phyloP scores from a whole-genome alignment of 2,888 invertebrate genomes.

The Tribolium freemani region DNA sequence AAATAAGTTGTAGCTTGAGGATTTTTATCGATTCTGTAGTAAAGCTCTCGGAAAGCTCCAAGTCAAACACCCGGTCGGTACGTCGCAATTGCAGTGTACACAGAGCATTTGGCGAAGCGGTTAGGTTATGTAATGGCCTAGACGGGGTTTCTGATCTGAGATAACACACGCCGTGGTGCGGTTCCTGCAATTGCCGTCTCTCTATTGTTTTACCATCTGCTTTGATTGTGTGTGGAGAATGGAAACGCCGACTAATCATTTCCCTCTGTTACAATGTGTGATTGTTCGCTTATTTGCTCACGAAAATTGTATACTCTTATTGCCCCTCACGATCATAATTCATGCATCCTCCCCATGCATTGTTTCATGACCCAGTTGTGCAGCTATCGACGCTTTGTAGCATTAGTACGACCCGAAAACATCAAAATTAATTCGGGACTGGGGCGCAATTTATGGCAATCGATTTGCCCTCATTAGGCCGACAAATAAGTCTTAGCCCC shows the following conservation, averaged over 20 bases:
- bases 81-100: slow-evolving; percentile 39
- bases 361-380: slow-evolving; percentile 35
- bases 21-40: neutral
- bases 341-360: slow-evolving; percentile 15
- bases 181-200: slow-evolving; percentile 50
- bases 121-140: slow-evolving; percentile 35
- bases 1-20: slow-evolving; percentile 1
- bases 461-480: no score
- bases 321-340: slow-evolving; percentile 31
- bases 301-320: slow-evolving; percentile 38
- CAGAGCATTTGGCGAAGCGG: slow-evolving; percentile 30
- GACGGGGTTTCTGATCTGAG: slow-evolving; percentile 47
- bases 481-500: no score
- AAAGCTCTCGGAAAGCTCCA: slow-evolving; percentile 15
- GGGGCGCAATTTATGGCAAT: slow-evolving; percentile 9
- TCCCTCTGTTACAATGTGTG: slow-evolving; percentile 43
- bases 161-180: slow-evolving; percentile 50
- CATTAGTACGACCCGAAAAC: neutral
- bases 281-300: slow-evolving; percentile 44
- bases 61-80: slow-evolving; percentile 28
- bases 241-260: slow-evolving; percentile 55
- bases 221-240: slow-evolving; percentile 51
- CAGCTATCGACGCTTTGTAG: slow-evolving; percentile 29
- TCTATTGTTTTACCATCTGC: slow-evolving; percentile 56
- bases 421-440: slow-evolving; percentile 28